Evolutionary conservation across 2,888 invertebrate species (phyloP).

Genomic region (Chloroclysta siterata): DNA sequence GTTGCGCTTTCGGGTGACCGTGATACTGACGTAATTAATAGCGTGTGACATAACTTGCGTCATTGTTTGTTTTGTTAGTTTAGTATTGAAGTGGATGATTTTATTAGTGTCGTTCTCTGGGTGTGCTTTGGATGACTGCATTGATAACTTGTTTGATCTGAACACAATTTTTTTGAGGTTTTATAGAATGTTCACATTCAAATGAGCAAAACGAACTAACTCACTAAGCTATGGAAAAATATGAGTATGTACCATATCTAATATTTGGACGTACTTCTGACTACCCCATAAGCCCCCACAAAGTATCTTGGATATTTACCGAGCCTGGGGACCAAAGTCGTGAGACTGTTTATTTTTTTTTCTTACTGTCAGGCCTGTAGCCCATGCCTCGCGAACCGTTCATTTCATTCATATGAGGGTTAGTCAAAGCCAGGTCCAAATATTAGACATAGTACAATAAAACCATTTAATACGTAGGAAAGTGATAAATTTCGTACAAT

Average conservation of each 20-base stretch:
- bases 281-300: too few relatives aligned
- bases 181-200: too few relatives aligned
- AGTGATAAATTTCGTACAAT: background rate
- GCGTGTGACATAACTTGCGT: conserved; percentile 52
- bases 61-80: conserved; percentile 46
- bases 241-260: too few relatives aligned
- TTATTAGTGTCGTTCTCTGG: conserved; percentile 15
- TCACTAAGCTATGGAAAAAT: too few relatives aligned
- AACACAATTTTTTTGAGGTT: background rate
- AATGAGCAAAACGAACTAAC: too few relatives aligned
- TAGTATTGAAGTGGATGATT: conserved; percentile 35
- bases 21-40: conserved; percentile 67
- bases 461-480: background rate
- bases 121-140: conserved; percentile 2
- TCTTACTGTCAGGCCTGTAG: too few relatives aligned
- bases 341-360: too few relatives aligned
- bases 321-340: too few relatives aligned
- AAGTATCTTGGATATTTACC: too few relatives aligned
- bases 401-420: background rate
- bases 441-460: background rate
- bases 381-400: too few relatives aligned
- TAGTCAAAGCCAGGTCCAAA: background rate
- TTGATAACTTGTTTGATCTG: background rate
- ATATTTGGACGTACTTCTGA: too few relatives aligned
- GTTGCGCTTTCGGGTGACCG: conserved; percentile 51